Conservation (phyloP, 2,113 vertebrate genomes). For the Anhinga anhinga region DNA sequence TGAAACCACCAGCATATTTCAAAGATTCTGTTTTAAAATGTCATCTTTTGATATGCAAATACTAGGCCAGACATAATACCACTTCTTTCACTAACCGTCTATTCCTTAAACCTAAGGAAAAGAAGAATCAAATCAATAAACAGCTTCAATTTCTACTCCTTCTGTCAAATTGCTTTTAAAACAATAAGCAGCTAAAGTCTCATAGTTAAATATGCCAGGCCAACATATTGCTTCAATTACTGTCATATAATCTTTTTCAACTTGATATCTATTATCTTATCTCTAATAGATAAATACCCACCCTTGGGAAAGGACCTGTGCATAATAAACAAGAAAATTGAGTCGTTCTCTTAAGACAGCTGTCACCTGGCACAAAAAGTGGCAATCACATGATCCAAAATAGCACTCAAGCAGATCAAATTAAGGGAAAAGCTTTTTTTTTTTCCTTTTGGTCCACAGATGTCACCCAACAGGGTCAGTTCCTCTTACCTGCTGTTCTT, state of each 20-base stretch:
- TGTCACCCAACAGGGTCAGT: neutral
- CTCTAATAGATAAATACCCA: conserved; percentile 22
- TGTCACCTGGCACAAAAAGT: conserved; percentile 33
- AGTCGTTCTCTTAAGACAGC: conserved; percentile 9
- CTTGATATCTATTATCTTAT: neutral
- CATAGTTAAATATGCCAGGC: neutral
- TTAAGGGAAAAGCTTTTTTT: neutral
- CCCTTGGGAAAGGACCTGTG: neutral
- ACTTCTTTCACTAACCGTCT: neutral
- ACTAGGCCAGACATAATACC: conserved; percentile 29
- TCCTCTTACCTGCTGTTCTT: neutral
- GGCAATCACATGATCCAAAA: neutral
- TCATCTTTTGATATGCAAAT: conserved; percentile 47
- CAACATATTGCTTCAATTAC: conserved; percentile 18
- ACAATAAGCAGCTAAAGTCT: neutral
- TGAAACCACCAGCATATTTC: neutral
- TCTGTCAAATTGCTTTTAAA: conserved; percentile 8
- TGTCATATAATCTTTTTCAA: conserved; percentile 24
- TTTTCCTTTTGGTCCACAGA: neutral
- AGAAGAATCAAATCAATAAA: conserved; percentile 9
- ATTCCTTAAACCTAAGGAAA: neutral
- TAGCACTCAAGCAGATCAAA: neutral
- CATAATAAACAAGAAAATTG: conserved; percentile 46
- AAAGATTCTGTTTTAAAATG: conserved; percentile 8
- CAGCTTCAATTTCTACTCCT: neutral